Evolutionary conservation across 1,140 invertebrate genomes (phyloP).

Genomic region (Coptotermes formosanus): DNA sequence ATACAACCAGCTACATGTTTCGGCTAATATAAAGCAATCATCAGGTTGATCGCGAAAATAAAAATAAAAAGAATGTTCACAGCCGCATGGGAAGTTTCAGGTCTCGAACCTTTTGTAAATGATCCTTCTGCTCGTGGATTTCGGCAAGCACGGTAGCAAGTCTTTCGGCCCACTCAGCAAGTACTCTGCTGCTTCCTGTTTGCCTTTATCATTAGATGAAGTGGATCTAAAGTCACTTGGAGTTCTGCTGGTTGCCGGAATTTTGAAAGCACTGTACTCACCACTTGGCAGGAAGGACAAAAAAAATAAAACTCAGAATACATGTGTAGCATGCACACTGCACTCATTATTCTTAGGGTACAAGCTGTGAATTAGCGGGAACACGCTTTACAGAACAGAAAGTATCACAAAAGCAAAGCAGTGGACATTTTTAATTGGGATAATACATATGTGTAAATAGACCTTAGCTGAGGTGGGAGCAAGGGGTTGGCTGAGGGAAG

Average conservation of each 20-base stretch:
- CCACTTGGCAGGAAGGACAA: not conserved
- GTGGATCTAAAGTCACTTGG: too few relatives aligned
- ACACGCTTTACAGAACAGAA: slow-evolving; percentile 1
- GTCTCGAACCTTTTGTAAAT: too few relatives aligned
- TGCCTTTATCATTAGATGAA: too few relatives aligned
- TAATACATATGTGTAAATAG: not conserved
- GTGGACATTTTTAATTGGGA: slow-evolving; percentile 16
- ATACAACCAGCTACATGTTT: too few relatives aligned
- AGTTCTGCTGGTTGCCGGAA: not conserved
- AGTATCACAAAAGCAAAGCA: not conserved
- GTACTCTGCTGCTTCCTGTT: too few relatives aligned
- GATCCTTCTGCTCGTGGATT: too few relatives aligned
- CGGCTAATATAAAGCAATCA: too few relatives aligned
- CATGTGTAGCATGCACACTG: not conserved
- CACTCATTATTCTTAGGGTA: not conserved
- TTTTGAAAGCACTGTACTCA: not conserved
- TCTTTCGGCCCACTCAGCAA: too few relatives aligned
- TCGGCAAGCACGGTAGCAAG: too few relatives aligned
- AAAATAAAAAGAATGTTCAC: too few relatives aligned
- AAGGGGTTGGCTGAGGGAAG: not conserved
- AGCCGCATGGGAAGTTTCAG: too few relatives aligned
- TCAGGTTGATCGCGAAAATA: too few relatives aligned
- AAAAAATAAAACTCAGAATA: not conserved
- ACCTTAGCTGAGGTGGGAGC: not conserved
- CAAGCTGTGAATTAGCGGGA: not conserved